These are phyloP conservation scores for Styela clava DNA, from an alignment of 23 tunicate genomes.

Conservation along the genomic window DNA sequence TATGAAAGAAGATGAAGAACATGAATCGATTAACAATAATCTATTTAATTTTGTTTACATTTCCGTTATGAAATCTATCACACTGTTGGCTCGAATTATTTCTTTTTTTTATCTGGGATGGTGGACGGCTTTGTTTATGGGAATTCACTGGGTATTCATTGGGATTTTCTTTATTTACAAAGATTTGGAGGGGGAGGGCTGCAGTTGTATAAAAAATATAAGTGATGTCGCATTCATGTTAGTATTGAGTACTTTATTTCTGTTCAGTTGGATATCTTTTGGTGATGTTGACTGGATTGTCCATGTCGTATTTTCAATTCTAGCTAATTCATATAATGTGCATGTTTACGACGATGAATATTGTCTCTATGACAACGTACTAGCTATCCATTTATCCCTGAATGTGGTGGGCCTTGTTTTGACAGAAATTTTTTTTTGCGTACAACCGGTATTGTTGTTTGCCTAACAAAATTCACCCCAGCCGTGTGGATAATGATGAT, in stretches of 20 bases:
- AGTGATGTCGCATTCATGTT: too few relatives aligned
- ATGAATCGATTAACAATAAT: too few relatives aligned
- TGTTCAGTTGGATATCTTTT: background rate
- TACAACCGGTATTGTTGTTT: too few relatives aligned
- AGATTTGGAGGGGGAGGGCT: too few relatives aligned
- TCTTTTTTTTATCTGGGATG: background rate
- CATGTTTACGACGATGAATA: background rate
- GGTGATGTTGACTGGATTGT: background rate
- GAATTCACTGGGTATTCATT: background rate
- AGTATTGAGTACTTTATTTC: too few relatives aligned
- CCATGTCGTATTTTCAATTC: background rate
- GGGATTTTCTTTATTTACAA: too few relatives aligned
- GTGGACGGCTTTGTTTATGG: background rate
- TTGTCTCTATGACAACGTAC: background rate
- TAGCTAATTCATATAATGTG: background rate
- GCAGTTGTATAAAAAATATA: too few relatives aligned
- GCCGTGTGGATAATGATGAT: too few relatives aligned
- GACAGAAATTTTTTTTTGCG: too few relatives aligned
- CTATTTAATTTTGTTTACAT: too few relatives aligned
- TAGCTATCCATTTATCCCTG: background rate
- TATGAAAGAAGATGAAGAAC: background rate
- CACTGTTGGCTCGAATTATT: background rate
- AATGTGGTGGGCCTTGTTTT: background rate
- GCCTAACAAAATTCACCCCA: too few relatives aligned
- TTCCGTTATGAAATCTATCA: background rate